Base-by-base conservation (phyloP, 2,113 vertebrate species). In the Glaucidium brasilianum region DNA sequence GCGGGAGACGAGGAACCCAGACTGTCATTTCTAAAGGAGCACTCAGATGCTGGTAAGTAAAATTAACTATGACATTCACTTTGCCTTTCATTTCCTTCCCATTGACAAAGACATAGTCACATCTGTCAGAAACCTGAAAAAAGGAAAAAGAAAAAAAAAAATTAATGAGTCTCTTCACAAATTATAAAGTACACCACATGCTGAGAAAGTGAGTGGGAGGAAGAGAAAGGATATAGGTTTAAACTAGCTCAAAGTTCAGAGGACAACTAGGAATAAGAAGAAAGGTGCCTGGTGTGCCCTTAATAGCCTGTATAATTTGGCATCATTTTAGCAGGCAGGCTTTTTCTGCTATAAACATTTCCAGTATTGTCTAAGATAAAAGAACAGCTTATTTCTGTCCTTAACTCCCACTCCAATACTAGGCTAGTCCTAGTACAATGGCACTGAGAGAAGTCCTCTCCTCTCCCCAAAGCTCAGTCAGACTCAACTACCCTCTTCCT, bases 71-170 rank as follows among this genome's bases (percentile, higher is more conserved):
- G 95, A 98, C 99, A 43, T 98, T 98, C 96, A 99, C 97, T 96
- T 98, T 99, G 67, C 99, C 99, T 88, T 98, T 99, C 96, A 98
- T 99, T 96, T 99, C 99, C 80, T 99, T 99, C 92, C 99, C 99
- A 12, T 99, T 99, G 98, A 99, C 98, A 45, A 99, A 99, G 93
- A 99, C 98, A 16, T 99, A 99, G 98, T 99, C 98, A 30, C 99
- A 99, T 72, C 98, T 98, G 97, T 99, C 99, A 4, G 99, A 99
- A 91, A 99, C 99, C 99, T 99, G 97, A 3, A 64, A 63, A 94
- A 37, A 47, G 6, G 39, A 92, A 26, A 58, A 60, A 60, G 53
- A 45, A 56, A 74, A 76, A 58, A 72, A 76, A 78, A 15, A 75
- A 74, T 43, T 60, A 77, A 43, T 18, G 10, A 75, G 23, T 58